Conservation (phyloP, 2,888 invertebrate species). For the Zygogramma bicolorata region DNA sequence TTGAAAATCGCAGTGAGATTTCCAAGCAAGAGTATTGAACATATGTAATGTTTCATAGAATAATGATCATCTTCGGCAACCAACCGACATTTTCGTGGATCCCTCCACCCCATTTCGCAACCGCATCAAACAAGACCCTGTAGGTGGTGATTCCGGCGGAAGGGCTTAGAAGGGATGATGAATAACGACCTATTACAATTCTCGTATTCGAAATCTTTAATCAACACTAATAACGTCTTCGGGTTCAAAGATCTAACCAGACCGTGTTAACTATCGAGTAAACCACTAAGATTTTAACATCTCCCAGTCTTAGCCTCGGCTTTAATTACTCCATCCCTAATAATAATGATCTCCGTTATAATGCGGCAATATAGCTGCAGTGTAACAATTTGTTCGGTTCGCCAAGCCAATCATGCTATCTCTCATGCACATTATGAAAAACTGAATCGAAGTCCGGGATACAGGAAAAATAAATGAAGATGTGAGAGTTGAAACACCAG, state of each 20-base stretch:
- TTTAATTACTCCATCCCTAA: slow-evolving; percentile 29
- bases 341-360: slow-evolving; percentile 30
- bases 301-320: slow-evolving; percentile 7
- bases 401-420: background rate
- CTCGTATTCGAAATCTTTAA: slow-evolving; percentile 20
- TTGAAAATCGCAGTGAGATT: too few relatives aligned
- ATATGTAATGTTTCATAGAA: too few relatives aligned
- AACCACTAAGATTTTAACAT: slow-evolving; percentile 29
- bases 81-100: too few relatives aligned
- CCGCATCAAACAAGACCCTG: background rate
- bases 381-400: slow-evolving; percentile 19
- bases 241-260: slow-evolving; percentile 21
- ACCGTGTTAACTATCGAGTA: slow-evolving; percentile 21
- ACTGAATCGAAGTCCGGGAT: background rate
- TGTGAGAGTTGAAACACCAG: background rate
- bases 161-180: slow-evolving; percentile 2
- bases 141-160: background rate
- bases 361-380: slow-evolving; percentile 24
- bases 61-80: too few relatives aligned
- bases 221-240: slow-evolving; percentile 21
- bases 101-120: background rate
- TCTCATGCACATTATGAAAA: background rate
- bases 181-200: slow-evolving; percentile 17
- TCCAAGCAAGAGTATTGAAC: too few relatives aligned
- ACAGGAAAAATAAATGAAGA: background rate